Conservation (phyloP, 2,888 invertebrate species). For the Dorcus hopei region DNA sequence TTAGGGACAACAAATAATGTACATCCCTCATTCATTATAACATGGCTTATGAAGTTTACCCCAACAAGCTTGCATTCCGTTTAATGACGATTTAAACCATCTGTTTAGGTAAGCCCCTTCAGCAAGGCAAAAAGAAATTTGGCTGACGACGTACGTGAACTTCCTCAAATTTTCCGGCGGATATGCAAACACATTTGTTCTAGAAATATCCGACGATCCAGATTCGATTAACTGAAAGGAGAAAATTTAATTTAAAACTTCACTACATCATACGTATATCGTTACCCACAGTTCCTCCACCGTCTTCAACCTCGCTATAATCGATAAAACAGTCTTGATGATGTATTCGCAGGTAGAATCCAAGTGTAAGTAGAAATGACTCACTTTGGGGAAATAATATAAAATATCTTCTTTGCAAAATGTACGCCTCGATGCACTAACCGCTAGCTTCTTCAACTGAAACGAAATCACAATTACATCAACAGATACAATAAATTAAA, state of each 20-base stretch:
- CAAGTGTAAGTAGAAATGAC: conserved; percentile 10
- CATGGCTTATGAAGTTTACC: too few species aligned
- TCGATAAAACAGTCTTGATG: background rate
- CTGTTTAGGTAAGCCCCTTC: too few species aligned
- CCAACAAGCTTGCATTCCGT: too few species aligned
- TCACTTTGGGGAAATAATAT: conserved; percentile 8
- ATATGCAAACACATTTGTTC: too few species aligned
- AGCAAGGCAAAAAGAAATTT: too few species aligned
- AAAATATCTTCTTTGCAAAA: conserved; percentile 9
- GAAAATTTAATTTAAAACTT: background rate
- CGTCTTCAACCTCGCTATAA: background rate
- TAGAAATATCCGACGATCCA: background rate
- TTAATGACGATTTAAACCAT: too few species aligned
- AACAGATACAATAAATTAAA: background rate
- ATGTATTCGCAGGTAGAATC: conserved; percentile 4
- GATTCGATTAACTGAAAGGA: conserved; percentile 8
- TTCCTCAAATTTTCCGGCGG: too few species aligned
- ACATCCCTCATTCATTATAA: too few species aligned
- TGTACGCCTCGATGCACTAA: conserved; percentile 11
- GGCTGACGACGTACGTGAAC: too few species aligned
- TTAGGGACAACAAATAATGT: too few species aligned
- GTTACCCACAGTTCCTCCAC: conserved; percentile 12
- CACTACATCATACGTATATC: background rate
- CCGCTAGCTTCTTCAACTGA: conserved; percentile 7
- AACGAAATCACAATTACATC: background rate